Evolutionary conservation across 2,797 vertebrate genomes (phyloP), one percentile per base, ranked within the genome.

Genomic region (Hyperoplus immaculatus): DNA sequence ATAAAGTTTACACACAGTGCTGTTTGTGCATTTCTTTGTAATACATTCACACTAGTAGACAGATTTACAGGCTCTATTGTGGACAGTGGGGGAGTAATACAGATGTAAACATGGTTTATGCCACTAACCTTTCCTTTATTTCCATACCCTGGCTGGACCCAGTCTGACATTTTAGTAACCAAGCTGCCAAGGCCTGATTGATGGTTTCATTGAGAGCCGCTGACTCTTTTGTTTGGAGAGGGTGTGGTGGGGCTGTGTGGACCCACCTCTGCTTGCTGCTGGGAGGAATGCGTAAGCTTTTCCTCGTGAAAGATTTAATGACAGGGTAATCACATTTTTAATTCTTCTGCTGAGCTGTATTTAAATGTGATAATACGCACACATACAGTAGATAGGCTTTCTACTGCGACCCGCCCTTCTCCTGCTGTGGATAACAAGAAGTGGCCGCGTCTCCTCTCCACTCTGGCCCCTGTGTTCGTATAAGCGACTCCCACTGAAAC

Each of bases 1-100:
- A 91, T 92, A 91, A 93, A 92, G 92, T 95, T 93, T 91, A 91
- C 92, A 92, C 84, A 69, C 69, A 47, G 45, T 75, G 74, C 41
- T 80, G 45, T 70, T 55, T 21, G 46, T 71, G 42, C 43, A 21
- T 68, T 69, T 77, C n/a, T 16, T 43, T 61, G 18, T 21, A 10
- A 38, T 41, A 18, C 10, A 16, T 65, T 69, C 21, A 56, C 3
- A 46, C 0, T 16, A 56, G 6, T 16, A 42, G 5, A n/a, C 8
- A n/a, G 4, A 7, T 58, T 46, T 45, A 16, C 51, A 67, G 11
- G 0, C 9, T 59, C 14, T 51, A 4, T 29, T 29, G 29, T 29
- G 29, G 29, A 29, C 29, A 29, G 29, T 29, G 29, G 29, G 29
- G 29, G 29, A 29, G 29, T 29, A 29, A 29, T 29, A 29, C 29